These are phyloP conservation scores for Plebejus argus DNA, from an alignment of 2,888 invertebrate species.

Conservation along the genomic window DNA sequence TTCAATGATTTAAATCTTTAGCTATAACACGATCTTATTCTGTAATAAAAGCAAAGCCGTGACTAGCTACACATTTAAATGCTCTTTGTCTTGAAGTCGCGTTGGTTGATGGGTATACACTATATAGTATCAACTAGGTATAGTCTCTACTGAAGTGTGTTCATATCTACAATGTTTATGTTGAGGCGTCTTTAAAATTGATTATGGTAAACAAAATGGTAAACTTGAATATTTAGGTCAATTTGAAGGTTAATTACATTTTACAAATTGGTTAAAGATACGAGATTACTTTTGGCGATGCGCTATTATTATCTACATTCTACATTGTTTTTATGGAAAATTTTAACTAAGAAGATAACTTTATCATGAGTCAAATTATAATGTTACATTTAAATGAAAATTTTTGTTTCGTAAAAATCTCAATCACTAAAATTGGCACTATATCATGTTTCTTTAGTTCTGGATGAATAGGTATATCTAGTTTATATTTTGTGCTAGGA, in stretches of 20 bases:
- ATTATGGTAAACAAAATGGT: background rate
- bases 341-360: background rate
- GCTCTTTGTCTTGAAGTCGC: background rate
- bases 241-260: background rate
- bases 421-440: no score
- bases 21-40: background rate
- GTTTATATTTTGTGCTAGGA: no score
- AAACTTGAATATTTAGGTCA: background rate
- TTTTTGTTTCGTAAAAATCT: no score
- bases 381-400: background rate
- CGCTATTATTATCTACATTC: background rate
- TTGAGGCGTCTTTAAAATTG: background rate
- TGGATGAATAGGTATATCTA: no score
- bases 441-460: no score
- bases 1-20: no score
- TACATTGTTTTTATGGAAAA: background rate
- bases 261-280: background rate
- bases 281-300: slow-evolving; percentile 1
- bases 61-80: background rate
- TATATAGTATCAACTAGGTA: no score
- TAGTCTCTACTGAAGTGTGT: no score
- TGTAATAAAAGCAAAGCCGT: slow-evolving; percentile 3
- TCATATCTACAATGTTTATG: background rate
- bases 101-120: no score
- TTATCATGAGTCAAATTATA: background rate